Evolutionary conservation across 2,797 vertebrate species (phyloP).

Genomic region (Sebastes jordani): DNA sequence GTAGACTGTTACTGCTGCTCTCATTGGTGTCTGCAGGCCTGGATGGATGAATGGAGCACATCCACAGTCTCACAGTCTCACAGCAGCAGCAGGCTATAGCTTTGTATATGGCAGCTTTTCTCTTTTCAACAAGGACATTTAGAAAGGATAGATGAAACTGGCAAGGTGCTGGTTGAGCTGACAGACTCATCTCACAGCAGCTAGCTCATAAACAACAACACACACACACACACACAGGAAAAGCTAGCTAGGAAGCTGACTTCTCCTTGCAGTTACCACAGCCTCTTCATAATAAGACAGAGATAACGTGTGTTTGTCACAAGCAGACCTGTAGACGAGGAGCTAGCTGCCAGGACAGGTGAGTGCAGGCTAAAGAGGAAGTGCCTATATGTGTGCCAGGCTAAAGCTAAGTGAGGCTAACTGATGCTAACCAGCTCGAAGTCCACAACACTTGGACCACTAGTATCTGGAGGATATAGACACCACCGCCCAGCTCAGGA

Average conservation of each 20-base stretch:
- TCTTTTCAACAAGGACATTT: neutral
- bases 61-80: neutral
- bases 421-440: constrained; percentile 65
- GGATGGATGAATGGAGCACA: constrained; percentile 12
- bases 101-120: neutral
- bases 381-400: constrained; percentile 34
- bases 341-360: constrained; percentile 28
- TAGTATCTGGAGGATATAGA: constrained; percentile 22
- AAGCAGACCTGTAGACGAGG: neutral
- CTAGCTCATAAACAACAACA: constrained; percentile 14
- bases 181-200: constrained; percentile 1
- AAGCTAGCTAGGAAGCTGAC: constrained; percentile 44
- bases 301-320: neutral
- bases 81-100: constrained; percentile 4
- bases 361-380: constrained; percentile 47
- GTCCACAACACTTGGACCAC: constrained; percentile 67
- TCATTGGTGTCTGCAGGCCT: constrained; percentile 44
- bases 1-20: neutral
- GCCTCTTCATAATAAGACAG: neutral
- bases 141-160: neutral
- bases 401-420: constrained; percentile 69
- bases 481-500: constrained; percentile 31
- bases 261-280: neutral
- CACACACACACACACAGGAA: neutral
- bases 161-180: neutral